Evolutionary conservation across 2,888 invertebrate species (phyloP).

Genomic region (Scaptomyza flava): DNA sequence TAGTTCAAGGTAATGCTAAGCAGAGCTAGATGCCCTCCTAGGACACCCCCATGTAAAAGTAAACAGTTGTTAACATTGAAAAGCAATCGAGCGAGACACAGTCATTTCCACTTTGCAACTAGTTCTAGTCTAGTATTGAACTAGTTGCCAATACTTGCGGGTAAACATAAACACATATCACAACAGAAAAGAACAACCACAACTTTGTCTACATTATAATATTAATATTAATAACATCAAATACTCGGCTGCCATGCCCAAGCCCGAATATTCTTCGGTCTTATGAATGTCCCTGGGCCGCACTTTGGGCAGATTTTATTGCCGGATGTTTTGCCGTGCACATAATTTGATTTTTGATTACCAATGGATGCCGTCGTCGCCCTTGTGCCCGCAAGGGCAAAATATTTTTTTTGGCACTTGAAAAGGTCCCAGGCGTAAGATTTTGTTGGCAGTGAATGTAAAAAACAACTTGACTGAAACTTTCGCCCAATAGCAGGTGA

Average conservation of each 20-base stretch:
- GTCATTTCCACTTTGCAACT: too few relatives aligned
- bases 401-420: too few relatives aligned
- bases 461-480: slow-evolving; percentile 2
- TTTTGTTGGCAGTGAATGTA: background rate
- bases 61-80: too few relatives aligned
- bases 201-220: slow-evolving; percentile 62
- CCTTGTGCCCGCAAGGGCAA: slow-evolving; percentile 15
- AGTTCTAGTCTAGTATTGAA: too few relatives aligned
- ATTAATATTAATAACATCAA: slow-evolving; percentile 77
- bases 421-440: too few relatives aligned
- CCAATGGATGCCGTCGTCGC: slow-evolving; percentile 23
- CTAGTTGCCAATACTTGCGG: too few relatives aligned
- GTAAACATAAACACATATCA: too few relatives aligned
- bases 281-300: slow-evolving; percentile 64
- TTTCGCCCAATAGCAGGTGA: background rate
- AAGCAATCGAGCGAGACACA: too few relatives aligned
- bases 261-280: slow-evolving; percentile 19
- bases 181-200: slow-evolving; percentile 14
- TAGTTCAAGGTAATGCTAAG: too few relatives aligned
- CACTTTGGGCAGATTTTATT: slow-evolving; percentile 61
- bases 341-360: slow-evolving; percentile 74
- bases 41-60: too few relatives aligned
- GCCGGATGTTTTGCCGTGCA: slow-evolving; percentile 43
- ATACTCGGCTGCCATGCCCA: slow-evolving; percentile 52
- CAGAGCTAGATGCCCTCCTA: too few relatives aligned